Evolutionary conservation across 2,888 invertebrate species (phyloP), one percentile per base, ranked within the genome.

Genomic region (Ceriagrion tenellum): DNA sequence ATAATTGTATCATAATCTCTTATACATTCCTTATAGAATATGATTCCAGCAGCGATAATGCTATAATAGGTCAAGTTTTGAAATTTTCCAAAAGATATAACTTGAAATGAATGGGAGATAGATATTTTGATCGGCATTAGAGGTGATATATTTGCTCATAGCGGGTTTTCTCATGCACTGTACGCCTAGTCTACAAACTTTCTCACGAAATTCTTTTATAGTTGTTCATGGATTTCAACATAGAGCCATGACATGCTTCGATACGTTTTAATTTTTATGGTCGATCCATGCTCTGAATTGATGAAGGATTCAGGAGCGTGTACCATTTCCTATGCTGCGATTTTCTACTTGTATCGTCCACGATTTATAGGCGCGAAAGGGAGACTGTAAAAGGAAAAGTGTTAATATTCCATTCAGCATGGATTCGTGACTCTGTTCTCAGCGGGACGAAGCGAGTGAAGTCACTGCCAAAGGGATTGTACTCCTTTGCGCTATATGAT

Each of bases 381-480:
- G 69, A 69, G 69, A 26, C 69, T 69, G n/a, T 69, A 35, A 81
- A 81, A 35, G 35, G 81, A 35, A 81, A 81, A 30, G 81, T 16
- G n/a, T 81, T 35, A 35, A 81, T 81, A 81, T 81, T 81, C 81
- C 35, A 26, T 35, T 81, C 81, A 35, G 35, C 30, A 81, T 13
- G 81, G 35, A 35, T 35, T 81, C 81, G 81, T 81, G 81, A 81
- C 81, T 81, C 16, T 26, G 26, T 81, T 81, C 30, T 81, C 81
- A 35, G 81, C 81, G 35, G 35, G 16, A 81, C 81, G 30, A 16
- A 26, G 8, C 81, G 81, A 81, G 35, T 81, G 81, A 81, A 81
- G 81, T 81, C 81, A 81, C 16, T 81, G 81, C 81, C 81, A 81
- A 81, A 81, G 81, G 16, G 81, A 81, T 26, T 81, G 81, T 35